Evolutionary conservation across 2,797 vertebrate species (phyloP), one percentile per base, ranked within the genome.

Genomic region (Tokudaia muenninki): DNA sequence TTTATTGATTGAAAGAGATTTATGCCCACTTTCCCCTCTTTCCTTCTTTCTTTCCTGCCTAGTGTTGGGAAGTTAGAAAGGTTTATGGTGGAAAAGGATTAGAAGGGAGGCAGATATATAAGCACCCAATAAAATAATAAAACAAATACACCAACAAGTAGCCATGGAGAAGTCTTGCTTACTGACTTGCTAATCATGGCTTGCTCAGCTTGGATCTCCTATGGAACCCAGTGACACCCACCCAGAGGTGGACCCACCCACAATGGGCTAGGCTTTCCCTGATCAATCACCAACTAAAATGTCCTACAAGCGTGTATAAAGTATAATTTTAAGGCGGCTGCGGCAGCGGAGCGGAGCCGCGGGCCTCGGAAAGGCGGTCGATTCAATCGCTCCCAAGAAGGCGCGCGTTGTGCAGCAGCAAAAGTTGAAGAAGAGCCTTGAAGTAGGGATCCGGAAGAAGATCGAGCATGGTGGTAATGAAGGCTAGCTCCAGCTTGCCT

Each of bases 381-480:
- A 79, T 67, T 98, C 31, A 99, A 99, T 99, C 87, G 99, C 99
- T 13, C 99, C 99, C 0, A 99, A 99, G 97, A 99, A 99, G 97
- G 91, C 99, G 11, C 98, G 98, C 17, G 98, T 99, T 29, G 98
- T 99, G 84, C 98, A 99, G 90, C 99, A 99, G 86, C 99, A 99
- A 96, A 99, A 99, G 95, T 98, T 99, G 11, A 99, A 99, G 97
- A 99, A 99, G 99, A 98, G 98, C 95, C 98, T 99, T 29, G 99
- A 99, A 96, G 98, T 99, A 2, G 99, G 99, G 44, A 99, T 99
- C 98, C 99, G 99, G 94, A 99, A 99, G 97, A 99, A 99, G 98
- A 99, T 99, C 13, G 99, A 99, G 86, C 98, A 99, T 1, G 99
- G 98, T 99, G 97, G 98, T 99, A 21, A 99, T 99, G 97, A 99